phyloP scores from a whole-genome alignment of 2,888 invertebrate species.

The Tinea semifulvella region DNA sequence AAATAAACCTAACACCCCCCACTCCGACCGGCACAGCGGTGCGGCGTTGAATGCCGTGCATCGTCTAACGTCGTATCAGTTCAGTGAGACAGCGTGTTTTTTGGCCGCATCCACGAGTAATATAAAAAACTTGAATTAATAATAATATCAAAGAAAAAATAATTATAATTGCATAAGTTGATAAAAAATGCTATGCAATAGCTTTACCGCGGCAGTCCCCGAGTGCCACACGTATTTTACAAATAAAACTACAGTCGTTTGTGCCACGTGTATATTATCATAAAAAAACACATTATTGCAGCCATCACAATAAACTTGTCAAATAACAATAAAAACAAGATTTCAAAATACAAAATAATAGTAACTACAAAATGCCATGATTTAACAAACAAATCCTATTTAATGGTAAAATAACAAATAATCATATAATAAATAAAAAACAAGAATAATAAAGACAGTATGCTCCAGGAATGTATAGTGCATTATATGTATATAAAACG shows the following conservation, averaged over 20 bases:
- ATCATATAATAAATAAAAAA: neutral
- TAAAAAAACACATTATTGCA: slow-evolving; percentile 11
- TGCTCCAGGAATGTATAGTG: slow-evolving; percentile 3
- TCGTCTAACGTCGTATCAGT: no score
- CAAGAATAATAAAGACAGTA: neutral
- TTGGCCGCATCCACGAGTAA: no score
- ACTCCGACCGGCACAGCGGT: no score
- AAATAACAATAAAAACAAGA: slow-evolving; percentile 6
- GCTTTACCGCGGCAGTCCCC: no score
- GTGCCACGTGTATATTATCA: slow-evolving; percentile 10
- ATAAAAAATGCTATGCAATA: no score
- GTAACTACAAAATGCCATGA: neutral
- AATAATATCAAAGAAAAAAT: no score
- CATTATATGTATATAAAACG: neutral
- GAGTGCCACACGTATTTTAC: no score
- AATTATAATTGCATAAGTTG: no score
- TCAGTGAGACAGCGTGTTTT: no score
- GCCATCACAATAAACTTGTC: slow-evolving; percentile 12
- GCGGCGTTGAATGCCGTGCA: no score
- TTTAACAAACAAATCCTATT: neutral
- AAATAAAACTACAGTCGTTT: slow-evolving; percentile 6
- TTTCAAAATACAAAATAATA: neutral
- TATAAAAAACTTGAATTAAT: no score
- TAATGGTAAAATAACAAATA: neutral
- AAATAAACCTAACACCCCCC: no score